Conservation (phyloP, 1,140 invertebrate genomes). For the Vanessa tameamea region DNA sequence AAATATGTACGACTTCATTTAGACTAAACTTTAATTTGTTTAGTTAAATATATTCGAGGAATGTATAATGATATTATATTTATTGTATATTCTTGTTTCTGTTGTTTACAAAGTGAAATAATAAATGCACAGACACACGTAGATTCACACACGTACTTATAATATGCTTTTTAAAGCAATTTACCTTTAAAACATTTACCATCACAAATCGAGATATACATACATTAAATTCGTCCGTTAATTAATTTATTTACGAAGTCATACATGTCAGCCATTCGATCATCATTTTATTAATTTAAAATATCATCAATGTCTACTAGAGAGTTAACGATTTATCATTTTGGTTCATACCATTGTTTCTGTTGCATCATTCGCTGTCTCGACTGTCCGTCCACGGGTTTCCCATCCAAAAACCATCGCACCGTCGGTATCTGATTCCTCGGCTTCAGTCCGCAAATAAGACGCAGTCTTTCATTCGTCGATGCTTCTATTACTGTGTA, state of each 20-base stretch:
- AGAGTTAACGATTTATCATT: neutral
- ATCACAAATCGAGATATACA: too few species aligned
- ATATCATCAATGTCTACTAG: neutral
- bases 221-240: too few species aligned
- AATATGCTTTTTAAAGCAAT: too few species aligned
- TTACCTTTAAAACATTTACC: too few species aligned
- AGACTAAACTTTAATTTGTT: neutral
- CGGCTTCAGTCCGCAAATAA: slow-evolving; percentile 58
- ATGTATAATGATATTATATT: too few species aligned
- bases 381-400: slow-evolving; percentile 45
- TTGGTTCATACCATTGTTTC: slow-evolving; percentile 57
- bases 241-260: too few species aligned
- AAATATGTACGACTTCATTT: slow-evolving; percentile 18
- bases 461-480: slow-evolving; percentile 58
- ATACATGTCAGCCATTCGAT: too few species aligned
- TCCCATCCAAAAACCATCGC: slow-evolving; percentile 63
- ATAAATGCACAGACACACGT: too few species aligned
- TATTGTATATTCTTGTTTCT: too few species aligned
- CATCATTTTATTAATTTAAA: too few species aligned
- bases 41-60: neutral
- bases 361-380: slow-evolving; percentile 51
- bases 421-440: slow-evolving; percentile 47
- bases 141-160: too few species aligned
- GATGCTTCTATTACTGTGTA: slow-evolving; percentile 53
- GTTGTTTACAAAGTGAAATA: too few species aligned